Conservation (phyloP, 92 coral and sea anemone genomes). For the Parazoanthus swiftii region DNA sequence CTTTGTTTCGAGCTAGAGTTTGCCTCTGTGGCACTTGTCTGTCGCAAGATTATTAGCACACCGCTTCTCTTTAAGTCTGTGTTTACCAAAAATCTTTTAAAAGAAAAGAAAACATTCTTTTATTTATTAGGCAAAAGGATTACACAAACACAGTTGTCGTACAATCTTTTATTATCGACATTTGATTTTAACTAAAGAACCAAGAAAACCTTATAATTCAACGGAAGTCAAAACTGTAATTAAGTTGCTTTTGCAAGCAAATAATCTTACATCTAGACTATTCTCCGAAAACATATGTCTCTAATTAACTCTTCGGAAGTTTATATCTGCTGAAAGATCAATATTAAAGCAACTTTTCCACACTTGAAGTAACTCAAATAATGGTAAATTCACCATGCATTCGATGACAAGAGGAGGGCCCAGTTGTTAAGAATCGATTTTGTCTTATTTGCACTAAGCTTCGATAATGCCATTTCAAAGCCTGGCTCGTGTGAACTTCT, state of each 20-base stretch:
- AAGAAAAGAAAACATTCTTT: slow-evolving; percentile 8
- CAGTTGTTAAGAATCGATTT: slow-evolving; percentile 29
- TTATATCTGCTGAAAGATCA: slow-evolving; percentile 17
- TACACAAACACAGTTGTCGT: not conserved
- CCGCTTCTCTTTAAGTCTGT: not conserved
- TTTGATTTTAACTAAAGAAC: not conserved
- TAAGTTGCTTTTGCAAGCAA: slow-evolving; percentile 25
- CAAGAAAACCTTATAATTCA: not conserved
- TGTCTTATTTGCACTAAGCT: not conserved
- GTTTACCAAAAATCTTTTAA: slow-evolving; percentile 23
- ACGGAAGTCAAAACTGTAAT: slow-evolving; percentile 31
- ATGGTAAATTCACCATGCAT: not conserved
- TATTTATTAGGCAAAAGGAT: not conserved
- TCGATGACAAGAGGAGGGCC: slow-evolving; percentile 16
- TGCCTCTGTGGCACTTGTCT: slow-evolving; percentile 8
- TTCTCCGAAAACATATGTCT: slow-evolving; percentile 32
- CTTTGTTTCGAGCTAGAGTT: slow-evolving; percentile 26
- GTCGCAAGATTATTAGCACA: not conserved
- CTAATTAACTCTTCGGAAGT: slow-evolving; percentile 43
- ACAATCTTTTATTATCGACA: not conserved
- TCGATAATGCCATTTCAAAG: not conserved
- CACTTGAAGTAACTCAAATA: not conserved
- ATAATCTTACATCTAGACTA: slow-evolving; percentile 16
- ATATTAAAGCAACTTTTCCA: not conserved
- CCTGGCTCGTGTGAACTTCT: not conserved